Base-by-base conservation (phyloP, 2,888 invertebrate species). In the Resseliella maxima region DNA sequence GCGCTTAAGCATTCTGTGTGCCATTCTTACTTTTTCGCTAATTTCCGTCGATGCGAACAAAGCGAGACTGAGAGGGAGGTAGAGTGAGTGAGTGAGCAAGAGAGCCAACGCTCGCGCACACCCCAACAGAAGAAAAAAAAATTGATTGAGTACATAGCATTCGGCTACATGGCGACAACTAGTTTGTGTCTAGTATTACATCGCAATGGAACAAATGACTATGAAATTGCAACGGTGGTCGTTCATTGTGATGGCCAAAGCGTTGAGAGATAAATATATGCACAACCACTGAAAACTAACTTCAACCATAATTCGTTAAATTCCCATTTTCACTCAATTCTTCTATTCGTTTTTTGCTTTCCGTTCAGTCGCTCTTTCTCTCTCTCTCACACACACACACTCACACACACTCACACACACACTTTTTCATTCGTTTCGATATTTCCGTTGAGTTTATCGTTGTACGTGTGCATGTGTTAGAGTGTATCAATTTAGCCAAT, bases 111-210 rank as follows among this genome's bases (percentile, higher is more conserved):
- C 35, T n/a, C 72, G 5, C 72, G n/a, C 54, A 54, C 54, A 35
- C 15, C 1, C 83, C n/a, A 38, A 35, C 27, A 72, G n/a, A n/a
- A n/a, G n/a, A n/a, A n/a, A n/a, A n/a, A 72, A 72, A 31, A 72
- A 72, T 72, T 35, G 27, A 72, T 72, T 27, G 31, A 72, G 72
- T 72, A 72, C 72, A 72, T 27, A 72, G 72, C 72, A 72, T 72
- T 27, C 31, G 72, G 72, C 72, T 72, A 72, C 72, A 72, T 72
- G 72, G 72, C 72, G 72, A 35, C 72, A 72, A 72, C 31, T 72
- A 72, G 72, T 72, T 72, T 72, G 72, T n/a, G 72, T 72, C 72
- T 72, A 72, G 72, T 72, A 72, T 72, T 31, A 72, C 72, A 72
- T 10, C 31, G 72, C 24, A 5, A 15, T 15, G 31, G 18, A 72